Evolutionary conservation across 2,113 vertebrate species (phyloP).

Genomic region (Tragelaphus buxtoni): DNA sequence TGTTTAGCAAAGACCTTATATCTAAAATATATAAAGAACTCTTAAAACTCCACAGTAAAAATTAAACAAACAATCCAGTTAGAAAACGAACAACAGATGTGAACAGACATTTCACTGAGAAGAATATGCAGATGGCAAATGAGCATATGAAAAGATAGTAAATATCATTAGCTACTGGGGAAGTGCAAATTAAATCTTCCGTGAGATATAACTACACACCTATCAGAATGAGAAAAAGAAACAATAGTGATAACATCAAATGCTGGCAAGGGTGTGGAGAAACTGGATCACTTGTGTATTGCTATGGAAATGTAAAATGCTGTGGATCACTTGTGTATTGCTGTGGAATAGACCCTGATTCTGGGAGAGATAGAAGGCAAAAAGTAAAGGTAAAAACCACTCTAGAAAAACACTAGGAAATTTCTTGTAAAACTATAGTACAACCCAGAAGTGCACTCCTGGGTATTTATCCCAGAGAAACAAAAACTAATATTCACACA

Average conservation of each 20-base stretch:
- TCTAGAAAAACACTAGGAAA: neutral
- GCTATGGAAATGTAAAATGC: neutral
- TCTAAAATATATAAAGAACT: neutral
- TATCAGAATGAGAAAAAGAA: neutral
- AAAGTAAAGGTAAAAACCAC: neutral
- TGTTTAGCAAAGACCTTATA: neutral
- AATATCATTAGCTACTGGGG: neutral
- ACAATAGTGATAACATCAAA: neutral
- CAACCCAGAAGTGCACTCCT: neutral
- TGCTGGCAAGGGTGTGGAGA: neutral
- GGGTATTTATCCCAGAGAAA: neutral
- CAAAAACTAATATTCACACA: neutral
- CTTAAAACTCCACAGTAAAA: constrained; percentile 1
- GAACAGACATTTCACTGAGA: neutral
- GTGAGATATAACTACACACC: neutral
- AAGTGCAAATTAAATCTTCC: neutral
- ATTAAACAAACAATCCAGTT: neutral
- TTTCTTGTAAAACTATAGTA: neutral
- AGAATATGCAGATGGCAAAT: neutral
- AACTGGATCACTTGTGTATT: neutral
- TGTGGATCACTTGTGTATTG: too few relatives aligned
- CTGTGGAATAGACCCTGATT: too few relatives aligned
- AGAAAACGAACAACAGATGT: neutral
- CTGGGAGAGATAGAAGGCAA: too few relatives aligned
- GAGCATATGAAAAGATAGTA: neutral